Evolutionary conservation across 2,797 vertebrate genomes (phyloP), one percentile per base, ranked within the genome.

Genomic region (Glossophaga mutica): DNA sequence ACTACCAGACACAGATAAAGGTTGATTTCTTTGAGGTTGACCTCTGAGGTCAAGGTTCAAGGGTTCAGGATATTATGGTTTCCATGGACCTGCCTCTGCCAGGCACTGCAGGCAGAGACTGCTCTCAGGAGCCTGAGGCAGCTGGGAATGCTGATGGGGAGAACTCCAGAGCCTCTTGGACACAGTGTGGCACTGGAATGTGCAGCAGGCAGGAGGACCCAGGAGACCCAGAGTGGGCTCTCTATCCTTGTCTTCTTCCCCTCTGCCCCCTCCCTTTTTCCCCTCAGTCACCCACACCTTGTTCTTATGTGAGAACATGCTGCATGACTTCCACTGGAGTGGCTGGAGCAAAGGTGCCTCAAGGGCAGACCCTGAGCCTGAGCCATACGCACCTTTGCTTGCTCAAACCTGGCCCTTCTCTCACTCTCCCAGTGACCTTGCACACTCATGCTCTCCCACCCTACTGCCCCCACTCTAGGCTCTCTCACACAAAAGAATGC

Each of bases 1-100:
- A 37, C 44, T 92, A 78, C 55, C 37, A 90, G 48, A 71, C 34
- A 62, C 0, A 2, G 55, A 50, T 74, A 81, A 95, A 97, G 19
- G 37, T 65, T 87, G 50, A 93, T 10, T 67, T 73, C 21, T 50
- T 55, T 22, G 22, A 79, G 21, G 74, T 29, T 71, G 55, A 88
- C 65, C 48, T 95, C 65, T 79, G 73, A 93, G 10, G n/a, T 0
- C 83, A 71, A 57, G 16, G 48, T 42, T 22, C 84, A 89, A n/a
- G 37, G 37, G 9, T 79, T 87, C 76, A n/a, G 52, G n/a, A 90
- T 37, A 19, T 59, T 62, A 39, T 4, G 3, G 42, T 65, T 74
- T 83, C 10, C 37, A 79, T 0, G 6, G 44, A 82, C 9, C 32
- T 10, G 22, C 12, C 29, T 46, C 48, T 81, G 15, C 50, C 19